Evolutionary conservation across 2,888 invertebrate genomes (phyloP).

Genomic region (Orgyia antiqua): DNA sequence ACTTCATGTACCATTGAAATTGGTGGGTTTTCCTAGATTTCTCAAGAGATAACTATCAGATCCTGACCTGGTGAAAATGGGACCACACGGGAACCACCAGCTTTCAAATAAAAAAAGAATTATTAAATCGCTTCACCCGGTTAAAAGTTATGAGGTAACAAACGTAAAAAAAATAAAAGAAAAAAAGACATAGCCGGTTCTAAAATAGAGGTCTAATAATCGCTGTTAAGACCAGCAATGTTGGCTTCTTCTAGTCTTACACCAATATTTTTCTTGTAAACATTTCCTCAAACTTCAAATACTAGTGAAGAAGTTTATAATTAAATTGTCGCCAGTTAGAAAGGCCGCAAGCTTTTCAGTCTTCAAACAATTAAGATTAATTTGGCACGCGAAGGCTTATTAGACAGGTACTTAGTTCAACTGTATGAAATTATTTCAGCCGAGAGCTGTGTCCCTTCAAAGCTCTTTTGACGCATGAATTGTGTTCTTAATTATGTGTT

Average conservation of each 20-base stretch:
- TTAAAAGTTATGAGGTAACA: too few species aligned
- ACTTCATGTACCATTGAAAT: too few species aligned
- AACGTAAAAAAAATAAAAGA: too few species aligned
- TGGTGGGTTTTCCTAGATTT: too few species aligned
- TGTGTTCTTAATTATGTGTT: not conserved
- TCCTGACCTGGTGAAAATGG: too few species aligned
- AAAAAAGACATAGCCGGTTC: too few species aligned
- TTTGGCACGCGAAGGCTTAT: conserved; percentile 10
- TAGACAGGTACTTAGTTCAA: conserved; percentile 4
- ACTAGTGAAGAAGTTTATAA: conserved; percentile 14
- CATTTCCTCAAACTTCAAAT: conserved; percentile 16
- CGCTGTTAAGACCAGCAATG: not conserved
- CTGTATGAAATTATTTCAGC: conserved; percentile 1
- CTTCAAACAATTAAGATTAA: conserved; percentile 11
- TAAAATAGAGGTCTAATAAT: too few species aligned
- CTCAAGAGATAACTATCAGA: too few species aligned
- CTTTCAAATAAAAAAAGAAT: too few species aligned
- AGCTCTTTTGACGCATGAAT: conserved; percentile 3
- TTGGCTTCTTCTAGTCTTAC: not conserved
- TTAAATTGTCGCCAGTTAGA: conserved; percentile 19
- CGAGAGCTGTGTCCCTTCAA: conserved; percentile 3
- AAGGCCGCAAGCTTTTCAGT: conserved; percentile 9
- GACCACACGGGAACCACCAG: too few species aligned
- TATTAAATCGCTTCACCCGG: too few species aligned
- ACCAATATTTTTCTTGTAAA: not conserved